A percentile compares a stretch with the other conserved stretches of the same genome.
These are phyloP conservation scores for Cheilinus undulatus DNA, from an alignment of 2,113 vertebrate genomes.

Conservation along the genomic window DNA sequence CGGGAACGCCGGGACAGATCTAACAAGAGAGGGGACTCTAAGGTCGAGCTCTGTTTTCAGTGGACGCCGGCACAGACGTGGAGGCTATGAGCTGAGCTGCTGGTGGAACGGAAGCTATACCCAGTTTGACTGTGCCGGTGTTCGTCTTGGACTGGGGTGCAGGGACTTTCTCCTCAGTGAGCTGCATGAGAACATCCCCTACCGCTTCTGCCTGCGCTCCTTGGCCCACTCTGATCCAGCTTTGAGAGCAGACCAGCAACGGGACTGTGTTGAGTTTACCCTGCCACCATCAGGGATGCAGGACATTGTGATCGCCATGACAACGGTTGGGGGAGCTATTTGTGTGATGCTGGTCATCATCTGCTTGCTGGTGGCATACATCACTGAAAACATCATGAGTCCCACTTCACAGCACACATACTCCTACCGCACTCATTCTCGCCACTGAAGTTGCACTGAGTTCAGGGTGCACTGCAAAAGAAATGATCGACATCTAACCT, in stretches of 20 bases:
- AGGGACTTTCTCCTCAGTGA: constrained; percentile 91
- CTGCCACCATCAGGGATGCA: constrained; percentile 91
- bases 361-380: constrained; percentile 96
- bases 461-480: constrained; percentile 10
- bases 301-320: constrained; percentile 98
- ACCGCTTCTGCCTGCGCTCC: constrained; percentile 91
- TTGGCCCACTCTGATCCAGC: constrained; percentile 59
- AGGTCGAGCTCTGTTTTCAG: constrained; percentile 19
- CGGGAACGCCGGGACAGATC: constrained; percentile 14
- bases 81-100: constrained; percentile 91
- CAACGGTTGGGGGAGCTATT: constrained; percentile 96
- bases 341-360: constrained; percentile 99
- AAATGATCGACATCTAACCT: constrained; percentile 6
- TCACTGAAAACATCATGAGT: constrained; percentile 96
- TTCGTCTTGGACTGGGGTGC: constrained; percentile 90
- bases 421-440: constrained; percentile 76
- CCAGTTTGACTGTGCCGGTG: constrained; percentile 92
- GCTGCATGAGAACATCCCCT: constrained; percentile 92
- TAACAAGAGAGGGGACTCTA: constrained; percentile 12
- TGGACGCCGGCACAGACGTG: constrained; percentile 58
- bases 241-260: constrained; percentile 33
- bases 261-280: constrained; percentile 92
- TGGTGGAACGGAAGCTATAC: constrained; percentile 96
- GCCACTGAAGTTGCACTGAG: constrained; percentile 51
- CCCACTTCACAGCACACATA: constrained; percentile 77